Conservation (phyloP, 2,888 invertebrate species). For the Halocaridina rubra region DNA sequence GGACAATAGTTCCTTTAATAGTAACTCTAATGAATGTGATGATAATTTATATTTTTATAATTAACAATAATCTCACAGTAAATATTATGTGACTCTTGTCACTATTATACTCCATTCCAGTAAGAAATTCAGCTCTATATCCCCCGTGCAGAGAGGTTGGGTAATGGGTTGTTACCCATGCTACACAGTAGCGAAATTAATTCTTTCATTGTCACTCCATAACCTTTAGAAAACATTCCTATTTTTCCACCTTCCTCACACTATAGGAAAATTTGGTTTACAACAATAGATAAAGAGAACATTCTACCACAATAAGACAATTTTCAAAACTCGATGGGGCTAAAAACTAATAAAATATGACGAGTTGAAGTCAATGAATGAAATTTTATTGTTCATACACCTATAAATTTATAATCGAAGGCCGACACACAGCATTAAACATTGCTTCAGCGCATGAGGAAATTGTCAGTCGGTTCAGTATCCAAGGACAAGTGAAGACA, state of each 20-base stretch:
- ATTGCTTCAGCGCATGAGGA: background rate
- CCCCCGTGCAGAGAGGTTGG: background rate
- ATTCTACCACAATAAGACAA: no score
- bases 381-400: no score
- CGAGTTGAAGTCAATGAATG: no score
- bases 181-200: background rate
- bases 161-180: background rate
- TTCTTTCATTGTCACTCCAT: background rate
- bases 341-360: no score
- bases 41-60: background rate
- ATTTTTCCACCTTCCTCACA: background rate
- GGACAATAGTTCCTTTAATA: background rate
- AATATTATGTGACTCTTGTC: background rate
- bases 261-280: background rate
- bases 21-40: background rate
- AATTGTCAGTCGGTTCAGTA: background rate
- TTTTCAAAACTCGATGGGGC: no score
- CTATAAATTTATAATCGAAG: no score
- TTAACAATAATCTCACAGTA: background rate
- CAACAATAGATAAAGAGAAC: no score
- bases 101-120: background rate
- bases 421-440: background rate
- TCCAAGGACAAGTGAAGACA: no score
- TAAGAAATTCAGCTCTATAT: background rate
- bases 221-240: background rate